A percentile compares a stretch with the other conserved stretches of the same genome.
These are phyloP conservation scores for Drosophila biarmipes DNA, from an alignment of 1,140 invertebrate species.

Conservation along the genomic window DNA sequence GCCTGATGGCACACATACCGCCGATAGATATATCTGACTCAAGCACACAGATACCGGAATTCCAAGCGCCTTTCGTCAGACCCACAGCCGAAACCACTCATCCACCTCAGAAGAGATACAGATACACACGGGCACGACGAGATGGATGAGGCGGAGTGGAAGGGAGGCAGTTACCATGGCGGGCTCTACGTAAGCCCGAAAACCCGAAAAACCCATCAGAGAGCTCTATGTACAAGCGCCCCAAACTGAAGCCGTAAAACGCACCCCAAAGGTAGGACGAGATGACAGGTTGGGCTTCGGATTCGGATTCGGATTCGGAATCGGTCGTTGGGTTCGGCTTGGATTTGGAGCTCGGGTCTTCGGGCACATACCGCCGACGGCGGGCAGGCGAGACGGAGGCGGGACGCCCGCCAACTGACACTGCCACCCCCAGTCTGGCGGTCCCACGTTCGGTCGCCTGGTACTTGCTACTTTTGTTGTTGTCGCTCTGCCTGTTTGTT, in stretches of 20 bases:
- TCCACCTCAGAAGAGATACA: conserved; percentile 21
- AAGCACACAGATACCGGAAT: conserved; percentile 46
- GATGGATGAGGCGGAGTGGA: conserved; percentile 1
- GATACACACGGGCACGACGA: conserved; percentile 1
- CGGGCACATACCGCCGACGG: conserved; percentile 37
- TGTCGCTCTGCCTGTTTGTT: conserved; percentile 56
- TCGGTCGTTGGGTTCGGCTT: conserved; percentile 1
- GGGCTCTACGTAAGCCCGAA: conserved; percentile 49
- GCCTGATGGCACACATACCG: conserved; percentile 2
- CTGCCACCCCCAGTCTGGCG: conserved; percentile 18
- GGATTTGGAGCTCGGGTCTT: conserved; percentile 21
- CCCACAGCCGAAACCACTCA: conserved; percentile 37
- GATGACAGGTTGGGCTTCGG: conserved; percentile 45
- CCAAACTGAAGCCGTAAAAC: conserved; percentile 47
- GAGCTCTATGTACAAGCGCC: conserved; percentile 38
- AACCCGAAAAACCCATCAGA: conserved; percentile 51
- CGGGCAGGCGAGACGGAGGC: conserved; percentile 24
- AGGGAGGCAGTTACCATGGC: conserved; percentile 27
- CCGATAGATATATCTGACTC: conserved; percentile 36
- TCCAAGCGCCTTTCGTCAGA: conserved; percentile 40
- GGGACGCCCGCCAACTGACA: conserved; percentile 23
- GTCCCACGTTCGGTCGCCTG: conserved; percentile 32
- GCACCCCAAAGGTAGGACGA: conserved; percentile 73
- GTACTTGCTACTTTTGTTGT: conserved; percentile 36
- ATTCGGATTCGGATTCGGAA: neutral